These are phyloP conservation scores for Ceratothoa steindachneri DNA, from an alignment of 2,888 invertebrate genomes.

Conservation along the genomic window DNA sequence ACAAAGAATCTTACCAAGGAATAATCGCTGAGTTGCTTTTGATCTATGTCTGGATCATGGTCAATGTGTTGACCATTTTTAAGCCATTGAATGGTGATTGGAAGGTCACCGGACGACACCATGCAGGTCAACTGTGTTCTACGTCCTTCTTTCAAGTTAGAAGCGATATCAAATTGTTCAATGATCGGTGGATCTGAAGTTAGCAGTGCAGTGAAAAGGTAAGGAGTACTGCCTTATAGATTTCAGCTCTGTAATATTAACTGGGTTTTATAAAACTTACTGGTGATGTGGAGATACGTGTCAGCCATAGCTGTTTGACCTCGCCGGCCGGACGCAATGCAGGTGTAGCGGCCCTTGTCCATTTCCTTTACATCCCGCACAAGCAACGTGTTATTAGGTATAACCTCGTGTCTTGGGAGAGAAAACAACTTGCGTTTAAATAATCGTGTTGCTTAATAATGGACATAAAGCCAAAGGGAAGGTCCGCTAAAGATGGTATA, in stretches of 20 bases:
- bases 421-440: background rate
- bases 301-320: slow-evolving; percentile 49
- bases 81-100: too few relatives aligned
- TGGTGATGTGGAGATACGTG: slow-evolving; percentile 49
- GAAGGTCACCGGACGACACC: slow-evolving; percentile 64
- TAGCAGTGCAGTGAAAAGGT: too few relatives aligned
- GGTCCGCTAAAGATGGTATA: too few relatives aligned
- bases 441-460: too few relatives aligned
- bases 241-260: too few relatives aligned
- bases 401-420: slow-evolving; percentile 39
- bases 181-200: too few relatives aligned
- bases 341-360: slow-evolving; percentile 54
- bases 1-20: slow-evolving; percentile 34
- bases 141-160: too few relatives aligned
- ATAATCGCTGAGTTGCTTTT: slow-evolving; percentile 39
- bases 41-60: too few relatives aligned
- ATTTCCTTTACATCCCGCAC: slow-evolving; percentile 44
- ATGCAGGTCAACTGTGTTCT: slow-evolving; percentile 83
- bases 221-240: too few relatives aligned
- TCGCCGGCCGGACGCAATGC: slow-evolving; percentile 50
- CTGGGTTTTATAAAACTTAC: too few relatives aligned
- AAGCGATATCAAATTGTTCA: too few relatives aligned
- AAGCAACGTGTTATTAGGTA: slow-evolving; percentile 49
- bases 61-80: slow-evolving; percentile 58
- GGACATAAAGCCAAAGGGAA: too few relatives aligned